phyloP scores from a whole-genome alignment of 2,113 vertebrate species.

The Camelus dromedarius region DNA sequence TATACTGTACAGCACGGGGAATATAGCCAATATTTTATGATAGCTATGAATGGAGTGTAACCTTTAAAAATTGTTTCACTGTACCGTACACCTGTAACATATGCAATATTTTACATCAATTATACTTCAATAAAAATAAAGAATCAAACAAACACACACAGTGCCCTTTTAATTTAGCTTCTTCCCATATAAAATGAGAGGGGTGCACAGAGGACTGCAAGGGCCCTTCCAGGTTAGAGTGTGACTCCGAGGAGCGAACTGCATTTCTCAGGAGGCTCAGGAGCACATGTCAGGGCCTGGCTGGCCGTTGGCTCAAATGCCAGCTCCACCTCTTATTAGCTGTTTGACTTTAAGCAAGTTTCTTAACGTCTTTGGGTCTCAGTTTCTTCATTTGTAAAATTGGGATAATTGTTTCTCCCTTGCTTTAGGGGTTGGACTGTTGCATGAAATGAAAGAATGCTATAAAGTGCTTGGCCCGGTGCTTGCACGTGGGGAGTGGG shows the following conservation, averaged over 20 bases:
- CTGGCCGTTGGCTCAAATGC: not conserved
- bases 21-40: not conserved
- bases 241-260: not conserved
- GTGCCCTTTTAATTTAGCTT: not conserved
- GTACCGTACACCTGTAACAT: not conserved
- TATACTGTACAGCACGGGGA: not conserved
- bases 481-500: not conserved
- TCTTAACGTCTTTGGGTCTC: not conserved
- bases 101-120: not conserved
- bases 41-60: not conserved
- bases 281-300: not conserved
- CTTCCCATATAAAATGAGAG: not conserved
- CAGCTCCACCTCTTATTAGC: not conserved
- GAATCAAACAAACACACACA: not conserved
- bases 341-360: not conserved
- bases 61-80: not conserved
- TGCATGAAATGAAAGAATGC: not conserved
- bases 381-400: not conserved
- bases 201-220: not conserved
- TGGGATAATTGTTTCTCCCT: not conserved
- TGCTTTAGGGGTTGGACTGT: not conserved
- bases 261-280: not conserved
- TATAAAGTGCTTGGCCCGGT: not conserved
- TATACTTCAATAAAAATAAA: not conserved
- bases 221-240: not conserved